Evolutionary conservation across 2,888 invertebrate genomes (phyloP), one percentile per base, ranked within the genome.

Genomic region (Epirrhoe alternata): DNA sequence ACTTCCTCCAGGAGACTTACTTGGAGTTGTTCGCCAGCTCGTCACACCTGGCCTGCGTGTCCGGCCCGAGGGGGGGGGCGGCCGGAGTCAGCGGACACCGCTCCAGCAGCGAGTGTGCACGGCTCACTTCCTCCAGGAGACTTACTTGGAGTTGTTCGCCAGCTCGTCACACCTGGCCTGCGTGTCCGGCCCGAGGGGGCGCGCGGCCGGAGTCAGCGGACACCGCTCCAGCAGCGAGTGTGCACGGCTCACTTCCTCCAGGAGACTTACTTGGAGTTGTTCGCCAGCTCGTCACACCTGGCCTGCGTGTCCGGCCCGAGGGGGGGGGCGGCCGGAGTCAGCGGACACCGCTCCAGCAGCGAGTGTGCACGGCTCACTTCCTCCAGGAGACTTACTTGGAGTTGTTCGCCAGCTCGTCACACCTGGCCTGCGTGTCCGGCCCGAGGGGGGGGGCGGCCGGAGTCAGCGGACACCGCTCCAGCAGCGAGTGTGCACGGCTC

Each of bases 1-100:
- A 81, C 59, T 0, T 76, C 74, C 8, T 81, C 78, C 47, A 84
- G 55, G 7, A 87, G 59, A 0, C 64, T 62, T 33, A 82, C 69
- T 80, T 80, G 31, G 85, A 82, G 56, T 79, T 76, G 12, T 77
- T 74, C 5, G 77, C 16, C n/a, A 88, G 70, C 0, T 86, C 84
- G 0, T 85, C 83, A 6, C 79, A 71, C 0, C 73, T 68, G 0
- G 70, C 71, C 66, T 72, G 71, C 0, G 79, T 79, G 0, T 78
- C 80, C 0, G 74, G 55, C 0, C 81, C 63, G 0, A 76, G 35
- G 8, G 71, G 64, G 0, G 60, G 68, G 0, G 67, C 71, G 0
- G 49, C 52, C 0, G 87, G 86, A 14, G 78, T 71, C 5, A 82
- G 68, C 0, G 77, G 68, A 0, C 80, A 78, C 1, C 77, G 70